Conservation (phyloP, 1,140 invertebrate genomes). For the Fopius arisanus region DNA sequence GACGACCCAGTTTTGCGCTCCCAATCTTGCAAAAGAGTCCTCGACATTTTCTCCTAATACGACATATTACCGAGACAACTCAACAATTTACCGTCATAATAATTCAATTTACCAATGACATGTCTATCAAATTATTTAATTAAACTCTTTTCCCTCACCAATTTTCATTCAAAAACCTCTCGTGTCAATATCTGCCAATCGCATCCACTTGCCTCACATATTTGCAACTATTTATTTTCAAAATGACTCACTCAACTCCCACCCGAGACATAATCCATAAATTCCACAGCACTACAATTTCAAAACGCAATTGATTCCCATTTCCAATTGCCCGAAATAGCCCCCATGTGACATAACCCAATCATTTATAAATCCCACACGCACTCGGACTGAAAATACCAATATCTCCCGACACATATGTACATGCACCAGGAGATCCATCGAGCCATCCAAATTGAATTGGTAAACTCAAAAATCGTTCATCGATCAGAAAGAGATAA, state of each 20-base stretch:
- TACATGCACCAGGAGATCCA: background rate
- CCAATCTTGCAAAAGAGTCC: too few relatives aligned
- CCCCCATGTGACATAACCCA: slow-evolving; percentile 2
- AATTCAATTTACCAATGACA: background rate
- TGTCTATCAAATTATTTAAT: background rate
- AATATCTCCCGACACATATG: background rate
- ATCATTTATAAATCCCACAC: background rate
- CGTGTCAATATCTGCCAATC: background rate
- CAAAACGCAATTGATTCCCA: background rate
- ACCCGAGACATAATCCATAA: background rate
- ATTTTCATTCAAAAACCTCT: background rate
- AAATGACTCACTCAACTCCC: background rate
- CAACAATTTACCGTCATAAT: too few relatives aligned
- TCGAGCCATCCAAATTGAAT: background rate
- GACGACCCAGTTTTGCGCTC: too few relatives aligned
- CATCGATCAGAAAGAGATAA: background rate
- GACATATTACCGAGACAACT: too few relatives aligned
- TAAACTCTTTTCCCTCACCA: background rate
- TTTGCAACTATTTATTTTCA: background rate
- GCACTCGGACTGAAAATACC: background rate
- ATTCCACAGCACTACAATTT: background rate
- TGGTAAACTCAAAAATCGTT: background rate
- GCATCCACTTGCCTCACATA: background rate
- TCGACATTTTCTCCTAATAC: too few relatives aligned
- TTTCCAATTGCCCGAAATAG: background rate